Evolutionary conservation across 1,140 invertebrate genomes (phyloP), one percentile per base, ranked within the genome.

Genomic region (Andrena cerasifolii): DNA sequence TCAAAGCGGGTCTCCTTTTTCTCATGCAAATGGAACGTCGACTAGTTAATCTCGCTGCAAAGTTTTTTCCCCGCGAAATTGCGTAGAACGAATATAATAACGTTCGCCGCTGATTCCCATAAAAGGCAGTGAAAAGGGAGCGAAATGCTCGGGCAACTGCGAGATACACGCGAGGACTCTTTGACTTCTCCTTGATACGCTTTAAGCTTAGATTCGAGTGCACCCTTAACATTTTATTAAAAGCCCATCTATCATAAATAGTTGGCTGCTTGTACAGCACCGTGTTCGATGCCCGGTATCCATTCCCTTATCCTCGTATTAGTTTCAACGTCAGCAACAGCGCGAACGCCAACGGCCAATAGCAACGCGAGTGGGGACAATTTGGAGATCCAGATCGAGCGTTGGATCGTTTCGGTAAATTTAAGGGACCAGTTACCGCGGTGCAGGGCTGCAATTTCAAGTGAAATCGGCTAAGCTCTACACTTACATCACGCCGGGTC

Each of bases 401-500:
- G 58, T 66, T 49, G n/a, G 72, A 49, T 28, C 18, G 36, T 66
- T 54, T 26, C 72, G 63, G 28, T n/a, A 16, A 47, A 68, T 59
- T 49, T 56, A 70, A 49, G 12, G 43, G 43, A 43, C 18, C 18
- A 47, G 54, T 70, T 40, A 51, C 40, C 43, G 26, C 16, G 54
- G 53, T 28, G 40, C 43, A 33, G 33, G 40, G 49, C 33, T 49
- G 65, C 53, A 61, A 68, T 43, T 70, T 33, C 43, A 70, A 56
- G 33, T 16, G 74, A 43, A 70, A 75, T 70, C 66, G 66, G 65
- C 33, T 43, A 51, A 77, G 70, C 54, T 68, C 43, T 14, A 21
- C 31, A 31, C 66, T 77, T 67, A 70, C 16, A 40, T 70, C 53
- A 24, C 31, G 5, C 24, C 18, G 43, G 14, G 43, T 40, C 21